These are phyloP conservation scores for Blastobasis adustella DNA, from an alignment of 2,888 invertebrate species.

Conservation along the genomic window DNA sequence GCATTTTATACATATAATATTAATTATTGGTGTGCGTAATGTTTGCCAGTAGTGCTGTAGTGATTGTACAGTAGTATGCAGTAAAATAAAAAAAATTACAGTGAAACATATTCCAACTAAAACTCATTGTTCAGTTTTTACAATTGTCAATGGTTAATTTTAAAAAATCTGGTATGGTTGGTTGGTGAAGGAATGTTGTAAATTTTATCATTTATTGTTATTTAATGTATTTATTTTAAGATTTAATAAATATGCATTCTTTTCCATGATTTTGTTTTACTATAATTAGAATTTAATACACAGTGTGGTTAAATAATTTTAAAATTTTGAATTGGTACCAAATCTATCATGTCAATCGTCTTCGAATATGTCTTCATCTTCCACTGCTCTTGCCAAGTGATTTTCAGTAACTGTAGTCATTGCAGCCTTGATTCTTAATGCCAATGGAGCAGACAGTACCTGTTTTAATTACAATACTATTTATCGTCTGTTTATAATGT, in stretches of 20 bases:
- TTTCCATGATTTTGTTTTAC: conserved; percentile 24
- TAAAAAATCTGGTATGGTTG: conserved; percentile 14
- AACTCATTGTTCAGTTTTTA: too few relatives aligned
- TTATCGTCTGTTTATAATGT: too few relatives aligned
- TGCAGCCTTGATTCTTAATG: conserved; percentile 29
- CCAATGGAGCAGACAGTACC: conserved; percentile 31
- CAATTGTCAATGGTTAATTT: conserved; percentile 13
- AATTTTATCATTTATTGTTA: conserved; percentile 53
- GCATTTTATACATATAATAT: too few relatives aligned
- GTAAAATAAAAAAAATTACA: too few relatives aligned
- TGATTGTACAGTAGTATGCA: too few relatives aligned
- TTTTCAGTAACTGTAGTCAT: conserved; percentile 21
- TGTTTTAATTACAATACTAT: conserved; percentile 10
- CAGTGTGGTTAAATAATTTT: conserved; percentile 1
- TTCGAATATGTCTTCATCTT: conserved; percentile 2
- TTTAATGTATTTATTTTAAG: conserved; percentile 59
- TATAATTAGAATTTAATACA: not conserved
- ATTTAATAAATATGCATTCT: conserved; percentile 60
- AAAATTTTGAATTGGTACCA: too few relatives aligned
- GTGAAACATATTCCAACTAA: too few relatives aligned
- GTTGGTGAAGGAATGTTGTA: conserved; percentile 59
- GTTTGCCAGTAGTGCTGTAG: too few relatives aligned
- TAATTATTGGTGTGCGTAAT: too few relatives aligned
- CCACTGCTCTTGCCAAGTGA: conserved; percentile 23
- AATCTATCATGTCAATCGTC: not conserved